Base-by-base conservation (phyloP, 2,113 vertebrate species). In the Paramormyrops kingsleyae region DNA sequence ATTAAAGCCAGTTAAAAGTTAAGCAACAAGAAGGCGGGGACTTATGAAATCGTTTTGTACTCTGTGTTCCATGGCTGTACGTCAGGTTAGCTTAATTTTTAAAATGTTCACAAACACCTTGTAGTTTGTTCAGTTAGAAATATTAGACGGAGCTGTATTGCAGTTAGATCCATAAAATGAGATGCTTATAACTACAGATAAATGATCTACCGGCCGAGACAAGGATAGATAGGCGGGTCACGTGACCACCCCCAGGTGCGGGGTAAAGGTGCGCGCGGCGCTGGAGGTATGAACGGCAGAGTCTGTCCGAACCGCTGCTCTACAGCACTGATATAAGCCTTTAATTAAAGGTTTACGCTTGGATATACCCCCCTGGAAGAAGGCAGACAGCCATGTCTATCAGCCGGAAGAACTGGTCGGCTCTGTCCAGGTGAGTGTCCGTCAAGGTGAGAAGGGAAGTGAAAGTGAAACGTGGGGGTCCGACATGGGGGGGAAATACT, bases 321-420 rank as follows among this genome's bases (percentile, higher is more conserved):
- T 27, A 27, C 62, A 13, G 9, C 62, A 31, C 27, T 31, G n/a
- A 4, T 31, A 31, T 70, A 70, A 70, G 62, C 62, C 12, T 70
- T 70, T 70, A 31, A 70, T 70, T 70, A 4, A 31, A 70, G n/a
- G 62, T 70, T 27, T 5, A 27, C 62, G 62, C 62, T 70, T 70
- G 62, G 27, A 70, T 70, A 70, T 70, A 80, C 74, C 47, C 12
- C 15, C 0, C 66, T 10, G 50, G 46, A 10, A 39, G 84, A 77
- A 52, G 42, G 47, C 39, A 21, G 31, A 59, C 88, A 53, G 92
- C 8, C 9, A 99, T 99, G 98, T 96, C 97, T 53, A 90, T 94
- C 0, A 95, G 93, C 94, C 95, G 97, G 89, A 98, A 97, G 94
- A 97, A 97, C 94, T 99, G 97, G 98, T 97, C 97, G 0, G 96